phyloP scores from a whole-genome alignment of 2,888 invertebrate genomes.

The Thymelicus acteon region DNA sequence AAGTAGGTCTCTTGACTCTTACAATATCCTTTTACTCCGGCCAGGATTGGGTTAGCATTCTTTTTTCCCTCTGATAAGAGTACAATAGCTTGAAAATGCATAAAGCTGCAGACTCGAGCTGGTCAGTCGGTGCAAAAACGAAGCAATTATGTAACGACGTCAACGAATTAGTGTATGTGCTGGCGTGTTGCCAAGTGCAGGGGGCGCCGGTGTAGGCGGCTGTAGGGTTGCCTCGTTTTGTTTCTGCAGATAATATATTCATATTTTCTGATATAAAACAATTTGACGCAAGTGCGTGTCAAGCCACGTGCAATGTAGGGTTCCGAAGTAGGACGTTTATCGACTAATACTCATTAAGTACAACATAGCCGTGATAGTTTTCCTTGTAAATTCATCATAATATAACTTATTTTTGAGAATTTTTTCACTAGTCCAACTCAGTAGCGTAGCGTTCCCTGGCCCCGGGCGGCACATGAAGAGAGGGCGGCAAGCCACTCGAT shows the following conservation, averaged over 20 bases:
- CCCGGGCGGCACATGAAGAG: too few relatives aligned
- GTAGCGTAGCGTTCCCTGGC: too few relatives aligned
- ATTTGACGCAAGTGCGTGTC: too few relatives aligned
- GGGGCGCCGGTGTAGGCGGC: slow-evolving; percentile 49
- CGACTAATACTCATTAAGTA: too few relatives aligned
- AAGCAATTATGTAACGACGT: slow-evolving; percentile 78
- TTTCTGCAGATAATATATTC: slow-evolving; percentile 1
- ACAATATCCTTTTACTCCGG: neutral
- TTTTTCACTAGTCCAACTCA: too few relatives aligned
- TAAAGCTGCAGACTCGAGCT: slow-evolving; percentile 44
- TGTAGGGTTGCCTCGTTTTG: slow-evolving; percentile 28
- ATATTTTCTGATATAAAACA: neutral
- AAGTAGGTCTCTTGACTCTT: neutral
- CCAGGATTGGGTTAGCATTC: neutral
- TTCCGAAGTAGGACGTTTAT: too few relatives aligned
- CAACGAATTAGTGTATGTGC: slow-evolving; percentile 74
- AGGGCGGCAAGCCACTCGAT: too few relatives aligned
- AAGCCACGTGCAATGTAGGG: too few relatives aligned
- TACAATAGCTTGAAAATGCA: slow-evolving; percentile 46
- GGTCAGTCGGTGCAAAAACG: slow-evolving; percentile 66
- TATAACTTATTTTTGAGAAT: too few relatives aligned
- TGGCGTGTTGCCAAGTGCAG: slow-evolving; percentile 72
- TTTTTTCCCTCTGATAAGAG: slow-evolving; percentile 14
- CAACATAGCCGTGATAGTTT: too few relatives aligned
- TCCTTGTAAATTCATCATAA: too few relatives aligned